Base-by-base conservation (phyloP, 2,113 vertebrate genomes). In the Myocastor coypus region DNA sequence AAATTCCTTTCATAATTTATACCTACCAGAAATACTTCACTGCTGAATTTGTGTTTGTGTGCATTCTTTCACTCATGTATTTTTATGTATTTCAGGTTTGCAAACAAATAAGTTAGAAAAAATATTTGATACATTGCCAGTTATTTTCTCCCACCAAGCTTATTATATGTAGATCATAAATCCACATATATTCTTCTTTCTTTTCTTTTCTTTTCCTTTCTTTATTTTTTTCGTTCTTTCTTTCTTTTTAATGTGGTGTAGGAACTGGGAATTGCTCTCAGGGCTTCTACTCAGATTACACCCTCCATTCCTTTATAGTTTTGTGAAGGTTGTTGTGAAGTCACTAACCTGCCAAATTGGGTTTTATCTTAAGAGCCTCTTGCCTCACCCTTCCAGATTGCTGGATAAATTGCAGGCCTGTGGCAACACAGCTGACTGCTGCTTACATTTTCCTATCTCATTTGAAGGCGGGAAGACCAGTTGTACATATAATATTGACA, bases 21-120 rank as follows among this genome's bases (percentile, higher is more conserved):
- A 83, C 11, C 26, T 85, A 78, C 4, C 37, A 77, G 73, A 34
- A 91, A 63, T 68, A 90, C 91, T 89, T 50, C 16, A 77, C 86
- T 57, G 20, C 30, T 91, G 30, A 78, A 68, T 90, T 95, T 92
- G 19, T 81, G 32, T 81, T 93, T 92, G 26, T 57, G 17, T 40
- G 42, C 2, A 12, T 87, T 57, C 7, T 34, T 85, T 10, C 8
- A 61, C 69, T 80, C n/a, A 28, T 46, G 1, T 61, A 26, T 87
- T 87, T 94, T 87, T 66, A 50, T 82, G 26, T 69, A 71, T 19
- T 89, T 83, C n/a, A 68, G 32, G 11, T 85, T 83, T 75, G 2
- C 5, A 81, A 55, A 61, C 30, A 80, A 83, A 64, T 63, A 82
- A 75, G 30, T 26, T 64, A 30, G 3, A 20, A 4, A 26, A 59